Conservation (phyloP, 2,797 vertebrate genomes). For the Pseudomugil gertrudae region DNA sequence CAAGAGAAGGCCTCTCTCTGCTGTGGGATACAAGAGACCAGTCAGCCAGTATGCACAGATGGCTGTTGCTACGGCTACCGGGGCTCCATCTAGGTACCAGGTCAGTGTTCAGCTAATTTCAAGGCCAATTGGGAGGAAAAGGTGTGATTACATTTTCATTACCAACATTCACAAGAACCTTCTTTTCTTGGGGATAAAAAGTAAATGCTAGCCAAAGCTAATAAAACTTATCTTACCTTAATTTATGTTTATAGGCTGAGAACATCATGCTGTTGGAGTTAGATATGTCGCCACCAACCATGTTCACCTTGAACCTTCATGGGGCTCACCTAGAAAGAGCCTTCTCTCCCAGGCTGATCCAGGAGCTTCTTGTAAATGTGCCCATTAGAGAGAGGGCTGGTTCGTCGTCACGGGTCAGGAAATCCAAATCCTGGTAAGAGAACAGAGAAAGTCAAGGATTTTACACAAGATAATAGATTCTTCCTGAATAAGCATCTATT, state of each 20-base stretch:
- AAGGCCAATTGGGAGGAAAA: constrained; percentile 14
- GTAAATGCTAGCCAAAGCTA: too few species aligned
- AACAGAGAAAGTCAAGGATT: not conserved
- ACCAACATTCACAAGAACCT: constrained; percentile 1
- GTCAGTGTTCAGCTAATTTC: constrained; percentile 73
- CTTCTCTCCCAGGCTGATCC: constrained; percentile 85
- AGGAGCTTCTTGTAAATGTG: constrained; percentile 82
- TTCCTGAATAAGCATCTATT: too few species aligned
- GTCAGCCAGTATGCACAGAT: constrained; percentile 94
- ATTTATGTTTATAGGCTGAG: constrained; percentile 85
- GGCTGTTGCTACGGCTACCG: constrained; percentile 90
- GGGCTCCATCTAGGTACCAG: constrained; percentile 90
- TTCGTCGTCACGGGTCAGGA: constrained; percentile 86
- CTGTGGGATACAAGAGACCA: constrained; percentile 95
- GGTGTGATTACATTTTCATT: constrained; percentile 15
- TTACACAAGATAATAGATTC: too few species aligned
- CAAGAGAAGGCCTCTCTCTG: constrained; percentile 90
- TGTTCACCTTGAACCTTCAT: constrained; percentile 91
- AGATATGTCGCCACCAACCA: constrained; percentile 91
- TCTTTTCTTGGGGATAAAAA: constrained; percentile 12
- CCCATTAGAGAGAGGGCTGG: constrained; percentile 79
- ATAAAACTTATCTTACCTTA: not conserved
- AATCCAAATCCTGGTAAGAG: constrained; percentile 93
- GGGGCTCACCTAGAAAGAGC: constrained; percentile 87
- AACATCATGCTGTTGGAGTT: constrained; percentile 96